These are phyloP conservation scores for Caenorhabditis sp. DNA, from an alignment of 2,888 invertebrate species.

Conservation along the genomic window DNA sequence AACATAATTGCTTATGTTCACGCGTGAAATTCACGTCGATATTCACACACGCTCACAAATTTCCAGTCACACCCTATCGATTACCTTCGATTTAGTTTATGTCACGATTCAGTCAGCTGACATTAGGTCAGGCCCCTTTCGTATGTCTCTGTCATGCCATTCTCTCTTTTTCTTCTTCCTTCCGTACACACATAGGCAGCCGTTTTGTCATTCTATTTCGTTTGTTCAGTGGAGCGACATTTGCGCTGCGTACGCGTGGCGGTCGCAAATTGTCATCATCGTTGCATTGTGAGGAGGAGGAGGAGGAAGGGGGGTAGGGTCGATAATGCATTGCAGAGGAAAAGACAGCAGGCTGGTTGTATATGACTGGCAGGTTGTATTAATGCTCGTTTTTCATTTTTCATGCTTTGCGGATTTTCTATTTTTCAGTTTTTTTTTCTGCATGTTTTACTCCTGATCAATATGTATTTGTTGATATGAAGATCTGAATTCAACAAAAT, in stretches of 20 bases:
- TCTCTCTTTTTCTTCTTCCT: background rate
- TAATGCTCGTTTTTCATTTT: background rate
- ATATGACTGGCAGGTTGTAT: background rate
- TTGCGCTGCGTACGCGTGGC: conserved; percentile 1
- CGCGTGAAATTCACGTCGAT: no score
- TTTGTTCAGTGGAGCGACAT: conserved; percentile 6
- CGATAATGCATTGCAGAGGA: background rate
- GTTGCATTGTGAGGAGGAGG: background rate
- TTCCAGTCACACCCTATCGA: no score
- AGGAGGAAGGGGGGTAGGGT: background rate
- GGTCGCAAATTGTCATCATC: conserved; percentile 8
- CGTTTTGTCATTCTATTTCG: conserved; percentile 2
- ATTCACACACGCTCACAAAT: no score
- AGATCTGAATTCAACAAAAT: no score
- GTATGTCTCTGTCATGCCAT: conserved; percentile 1
- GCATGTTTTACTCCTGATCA: background rate
- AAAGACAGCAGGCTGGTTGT: background rate
- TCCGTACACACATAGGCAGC: background rate
- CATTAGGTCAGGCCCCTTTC: background rate
- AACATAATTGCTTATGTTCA: no score
- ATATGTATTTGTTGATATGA: no score
- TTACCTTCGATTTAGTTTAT: background rate
- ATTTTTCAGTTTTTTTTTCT: background rate
- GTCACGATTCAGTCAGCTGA: background rate
- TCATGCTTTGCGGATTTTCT: no score